Percentiles rank a stretch among this genome's conserved stretches.
phyloP scores from a whole-genome alignment of 2,797 vertebrate genomes.

The Octomys mimax region DNA sequence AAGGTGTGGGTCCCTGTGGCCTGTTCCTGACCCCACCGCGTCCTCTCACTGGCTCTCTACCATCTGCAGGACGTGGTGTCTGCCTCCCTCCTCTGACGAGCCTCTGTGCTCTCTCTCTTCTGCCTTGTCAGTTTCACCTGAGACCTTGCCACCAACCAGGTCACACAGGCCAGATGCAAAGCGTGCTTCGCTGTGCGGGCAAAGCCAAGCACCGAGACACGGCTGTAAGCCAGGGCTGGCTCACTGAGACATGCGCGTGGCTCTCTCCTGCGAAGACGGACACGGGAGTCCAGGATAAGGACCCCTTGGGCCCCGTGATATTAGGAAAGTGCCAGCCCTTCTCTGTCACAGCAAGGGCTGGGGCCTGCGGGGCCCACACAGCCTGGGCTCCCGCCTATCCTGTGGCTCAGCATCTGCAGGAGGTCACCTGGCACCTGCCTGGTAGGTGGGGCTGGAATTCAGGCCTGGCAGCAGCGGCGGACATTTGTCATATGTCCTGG shows the following conservation, averaged over 20 bases:
- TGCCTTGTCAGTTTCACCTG: not conserved
- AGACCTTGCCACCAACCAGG: not conserved
- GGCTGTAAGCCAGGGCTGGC: fast-evolving
- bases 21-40: not conserved
- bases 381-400: not conserved
- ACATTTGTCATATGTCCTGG: not conserved
- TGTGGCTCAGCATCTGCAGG: fast-evolving
- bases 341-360: not conserved
- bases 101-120: not conserved
- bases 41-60: not conserved
- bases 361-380: not conserved
- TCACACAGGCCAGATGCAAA: too few relatives aligned
- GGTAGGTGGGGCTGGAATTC: not conserved
- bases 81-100: fast-evolving
- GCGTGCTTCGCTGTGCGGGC: not conserved
- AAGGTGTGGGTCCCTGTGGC: not conserved
- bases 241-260: not conserved
- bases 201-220: not conserved
- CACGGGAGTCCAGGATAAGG: too few relatives aligned
- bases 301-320: fast-evolving
- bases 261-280: not conserved
- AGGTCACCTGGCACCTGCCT: too few relatives aligned
- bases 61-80: not conserved
- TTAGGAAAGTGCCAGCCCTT: not conserved
- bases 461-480: not conserved